Evolutionary conservation across 1,140 invertebrate genomes (phyloP).

Genomic region (Scaptodrosophila lebanonensis): DNA sequence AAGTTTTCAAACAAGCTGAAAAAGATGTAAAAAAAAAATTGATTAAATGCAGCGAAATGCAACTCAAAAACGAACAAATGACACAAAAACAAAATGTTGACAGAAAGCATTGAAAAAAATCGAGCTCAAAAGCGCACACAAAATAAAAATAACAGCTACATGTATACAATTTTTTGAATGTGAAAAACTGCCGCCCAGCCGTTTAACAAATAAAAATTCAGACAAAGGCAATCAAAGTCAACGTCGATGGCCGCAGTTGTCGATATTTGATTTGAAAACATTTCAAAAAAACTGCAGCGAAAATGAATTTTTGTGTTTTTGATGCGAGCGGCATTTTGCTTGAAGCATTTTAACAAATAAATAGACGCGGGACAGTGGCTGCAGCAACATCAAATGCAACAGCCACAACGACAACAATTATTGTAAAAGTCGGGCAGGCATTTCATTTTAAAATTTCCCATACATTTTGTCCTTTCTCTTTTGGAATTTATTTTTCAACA

Average conservation of each 20-base stretch:
- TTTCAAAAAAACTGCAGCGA: constrained; percentile 53
- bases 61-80: constrained; percentile 28
- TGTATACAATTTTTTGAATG: constrained; percentile 12
- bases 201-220: constrained; percentile 67
- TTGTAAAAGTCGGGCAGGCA: constrained; percentile 13
- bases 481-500: constrained; percentile 6
- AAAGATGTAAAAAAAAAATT: constrained; percentile 49
- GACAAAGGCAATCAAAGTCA: constrained; percentile 65
- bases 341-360: constrained; percentile 45
- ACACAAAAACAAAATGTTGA: constrained; percentile 53
- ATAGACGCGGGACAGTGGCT: constrained; percentile 26
- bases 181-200: constrained; percentile 18
- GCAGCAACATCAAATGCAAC: no score
- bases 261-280: constrained; percentile 71
- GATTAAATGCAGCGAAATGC: constrained; percentile 45
- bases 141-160: constrained; percentile 61
- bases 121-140: constrained; percentile 49
- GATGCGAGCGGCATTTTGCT: constrained; percentile 37
- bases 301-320: constrained; percentile 30
- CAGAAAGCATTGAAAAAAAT: constrained; percentile 62
- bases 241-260: constrained; percentile 40
- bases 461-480: constrained; percentile 28
- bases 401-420: constrained; percentile 52
- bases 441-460: no score
- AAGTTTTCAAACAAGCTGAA: no score